Conservation (phyloP, 1,140 invertebrate species). For the Drosophila subobscura region DNA sequence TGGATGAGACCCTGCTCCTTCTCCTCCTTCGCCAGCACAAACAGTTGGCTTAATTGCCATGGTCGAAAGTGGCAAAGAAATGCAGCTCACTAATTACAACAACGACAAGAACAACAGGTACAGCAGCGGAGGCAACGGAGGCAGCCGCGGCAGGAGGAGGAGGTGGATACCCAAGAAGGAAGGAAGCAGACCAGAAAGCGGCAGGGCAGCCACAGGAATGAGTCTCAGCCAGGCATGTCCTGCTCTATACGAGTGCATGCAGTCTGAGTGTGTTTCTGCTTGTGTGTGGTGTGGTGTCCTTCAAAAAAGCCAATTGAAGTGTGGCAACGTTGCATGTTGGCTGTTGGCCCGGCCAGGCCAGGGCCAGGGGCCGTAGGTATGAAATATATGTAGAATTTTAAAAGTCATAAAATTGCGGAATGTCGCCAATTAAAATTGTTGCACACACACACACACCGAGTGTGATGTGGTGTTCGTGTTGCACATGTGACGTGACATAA, state of each 20-base stretch:
- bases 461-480: slow-evolving; percentile 66
- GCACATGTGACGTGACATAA: slow-evolving; percentile 83
- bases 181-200: slow-evolving; percentile 23
- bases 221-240: slow-evolving; percentile 42
- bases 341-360: slow-evolving; percentile 1
- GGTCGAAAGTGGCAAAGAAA: slow-evolving; percentile 79
- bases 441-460: slow-evolving; percentile 44
- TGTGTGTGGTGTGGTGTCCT: slow-evolving; percentile 52
- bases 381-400: slow-evolving; percentile 80
- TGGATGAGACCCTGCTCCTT: too few species aligned
- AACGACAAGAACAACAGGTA: slow-evolving; percentile 41
- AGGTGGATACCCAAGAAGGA: not conserved
- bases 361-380: slow-evolving; percentile 34
- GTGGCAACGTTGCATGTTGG: slow-evolving; percentile 74
- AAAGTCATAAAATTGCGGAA: slow-evolving; percentile 81
- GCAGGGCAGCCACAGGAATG: slow-evolving; percentile 32
- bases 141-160: slow-evolving; percentile 14
- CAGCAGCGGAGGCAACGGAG: slow-evolving; percentile 25
- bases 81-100: slow-evolving; percentile 79
- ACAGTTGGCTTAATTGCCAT: slow-evolving; percentile 71
- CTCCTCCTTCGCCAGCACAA: not conserved
- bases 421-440: slow-evolving; percentile 82
- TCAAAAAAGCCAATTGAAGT: slow-evolving; percentile 78
- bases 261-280: not conserved
- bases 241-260: slow-evolving; percentile 26